phyloP scores from a whole-genome alignment of 2,888 invertebrate genomes.

The Callinectes sapidus region DNA sequence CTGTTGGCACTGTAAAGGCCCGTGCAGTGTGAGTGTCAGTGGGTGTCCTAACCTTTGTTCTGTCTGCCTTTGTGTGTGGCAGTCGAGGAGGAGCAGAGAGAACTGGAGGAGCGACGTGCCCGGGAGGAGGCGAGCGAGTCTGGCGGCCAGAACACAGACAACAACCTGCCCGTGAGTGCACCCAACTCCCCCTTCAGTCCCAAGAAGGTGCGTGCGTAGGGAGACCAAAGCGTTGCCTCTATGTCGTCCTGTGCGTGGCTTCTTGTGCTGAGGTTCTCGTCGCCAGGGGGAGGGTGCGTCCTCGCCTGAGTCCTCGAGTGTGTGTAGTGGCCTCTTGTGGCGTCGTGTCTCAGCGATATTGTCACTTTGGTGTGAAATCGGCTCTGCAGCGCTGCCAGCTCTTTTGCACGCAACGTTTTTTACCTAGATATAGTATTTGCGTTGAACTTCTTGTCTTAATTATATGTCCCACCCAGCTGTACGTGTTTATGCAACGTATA shows the following conservation, averaged over 20 bases:
- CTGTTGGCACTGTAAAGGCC: neutral
- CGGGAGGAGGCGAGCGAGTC: slow-evolving; percentile 36
- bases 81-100: slow-evolving; percentile 69
- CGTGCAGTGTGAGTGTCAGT: neutral
- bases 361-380: slow-evolving; percentile 13
- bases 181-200: slow-evolving; percentile 64
- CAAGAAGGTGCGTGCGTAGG: slow-evolving; percentile 60
- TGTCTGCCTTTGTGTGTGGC: neutral
- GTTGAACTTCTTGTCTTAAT: neutral
- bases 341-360: neutral
- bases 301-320: slow-evolving; percentile 30
- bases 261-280: slow-evolving; percentile 8
- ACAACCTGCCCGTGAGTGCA: slow-evolving; percentile 51
- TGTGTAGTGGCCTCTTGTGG: slow-evolving; percentile 36
- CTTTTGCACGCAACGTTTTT: slow-evolving; percentile 30
- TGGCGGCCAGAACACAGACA: slow-evolving; percentile 5
- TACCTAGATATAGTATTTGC: neutral
- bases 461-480: neutral
- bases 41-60: neutral
- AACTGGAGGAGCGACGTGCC: slow-evolving; percentile 60
- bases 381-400: slow-evolving; percentile 30
- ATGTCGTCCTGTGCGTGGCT: slow-evolving; percentile 8
- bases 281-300: slow-evolving; percentile 10
- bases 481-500: slow-evolving; percentile 36
- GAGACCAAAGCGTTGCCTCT: neutral